Percentiles rank a stretch among this genome's conserved stretches.
phyloP scores from a whole-genome alignment of 2,113 vertebrate genomes.

The Cephalopterus ornatus region DNA sequence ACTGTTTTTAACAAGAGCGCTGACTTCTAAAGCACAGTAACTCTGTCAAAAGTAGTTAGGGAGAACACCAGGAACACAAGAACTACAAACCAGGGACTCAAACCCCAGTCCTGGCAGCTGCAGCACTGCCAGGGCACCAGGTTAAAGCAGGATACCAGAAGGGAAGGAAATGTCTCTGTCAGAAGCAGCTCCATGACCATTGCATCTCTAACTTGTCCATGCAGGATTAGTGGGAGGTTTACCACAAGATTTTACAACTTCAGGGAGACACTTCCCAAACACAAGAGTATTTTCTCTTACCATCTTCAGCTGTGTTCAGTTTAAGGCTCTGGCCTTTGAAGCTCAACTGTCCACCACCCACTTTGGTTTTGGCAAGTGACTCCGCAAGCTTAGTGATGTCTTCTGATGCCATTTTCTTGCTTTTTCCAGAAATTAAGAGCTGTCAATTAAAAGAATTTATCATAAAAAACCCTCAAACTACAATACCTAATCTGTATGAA shows the following conservation, averaged over 20 bases:
- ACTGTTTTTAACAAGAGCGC: neutral
- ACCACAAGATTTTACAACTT: neutral
- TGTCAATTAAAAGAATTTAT: neutral
- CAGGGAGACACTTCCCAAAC: neutral
- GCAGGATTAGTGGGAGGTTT: neutral
- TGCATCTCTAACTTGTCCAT: neutral
- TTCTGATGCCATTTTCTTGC: constrained; percentile 88
- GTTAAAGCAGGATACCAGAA: neutral
- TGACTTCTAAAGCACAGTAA: neutral
- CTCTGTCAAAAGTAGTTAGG: neutral
- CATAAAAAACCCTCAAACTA: neutral
- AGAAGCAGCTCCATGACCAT: neutral
- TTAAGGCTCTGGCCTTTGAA: constrained; percentile 94
- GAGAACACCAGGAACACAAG: neutral
- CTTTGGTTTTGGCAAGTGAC: constrained; percentile 89
- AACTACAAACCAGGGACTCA: neutral
- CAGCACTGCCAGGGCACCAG: neutral
- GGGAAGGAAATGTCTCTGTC: neutral
- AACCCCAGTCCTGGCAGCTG: neutral
- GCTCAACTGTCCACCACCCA: constrained; percentile 88
- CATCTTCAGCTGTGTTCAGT: constrained; percentile 89
- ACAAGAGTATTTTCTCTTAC: constrained; percentile 71
- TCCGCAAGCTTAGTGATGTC: constrained; percentile 86
- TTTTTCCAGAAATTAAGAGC: neutral
- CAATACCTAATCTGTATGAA: neutral